A percentile compares a stretch with the other conserved stretches of the same genome.
Conservation (phyloP, 2,113 vertebrate species). For the Sporophila hypoxantha region DNA sequence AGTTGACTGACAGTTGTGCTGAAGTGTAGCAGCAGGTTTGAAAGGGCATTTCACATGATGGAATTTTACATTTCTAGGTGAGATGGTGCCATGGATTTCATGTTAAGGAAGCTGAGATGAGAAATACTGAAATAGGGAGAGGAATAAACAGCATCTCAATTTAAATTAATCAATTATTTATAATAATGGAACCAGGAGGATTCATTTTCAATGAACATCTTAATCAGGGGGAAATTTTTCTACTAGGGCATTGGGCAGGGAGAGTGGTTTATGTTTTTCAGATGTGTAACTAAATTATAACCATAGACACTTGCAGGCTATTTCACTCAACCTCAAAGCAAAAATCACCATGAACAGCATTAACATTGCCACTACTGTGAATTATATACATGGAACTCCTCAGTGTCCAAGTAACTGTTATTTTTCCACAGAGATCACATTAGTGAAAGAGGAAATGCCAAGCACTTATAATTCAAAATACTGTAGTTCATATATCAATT, state of each 20-base stretch:
- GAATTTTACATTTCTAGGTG: not conserved
- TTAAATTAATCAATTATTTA: not conserved
- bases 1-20: not conserved
- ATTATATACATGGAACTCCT: not conserved
- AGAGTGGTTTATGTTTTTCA: not conserved
- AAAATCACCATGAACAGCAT: not conserved
- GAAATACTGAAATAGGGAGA: not conserved
- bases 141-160: not conserved
- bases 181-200: not conserved
- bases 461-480: not conserved
- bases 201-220: not conserved
- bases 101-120: not conserved
- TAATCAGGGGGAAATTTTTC: not conserved
- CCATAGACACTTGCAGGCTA: not conserved
- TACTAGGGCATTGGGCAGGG: not conserved
- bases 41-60: not conserved
- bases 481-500: not conserved
- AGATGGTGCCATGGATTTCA: not conserved
- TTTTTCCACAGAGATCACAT: not conserved
- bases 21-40: not conserved
- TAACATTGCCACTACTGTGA: not conserved
- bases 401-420: not conserved
- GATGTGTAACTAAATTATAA: not conserved
- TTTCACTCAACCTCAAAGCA: not conserved
- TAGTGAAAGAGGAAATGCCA: not conserved